These are phyloP conservation scores for Anser cygnoides DNA, from an alignment of 2,113 vertebrate genomes.

Conservation along the genomic window DNA sequence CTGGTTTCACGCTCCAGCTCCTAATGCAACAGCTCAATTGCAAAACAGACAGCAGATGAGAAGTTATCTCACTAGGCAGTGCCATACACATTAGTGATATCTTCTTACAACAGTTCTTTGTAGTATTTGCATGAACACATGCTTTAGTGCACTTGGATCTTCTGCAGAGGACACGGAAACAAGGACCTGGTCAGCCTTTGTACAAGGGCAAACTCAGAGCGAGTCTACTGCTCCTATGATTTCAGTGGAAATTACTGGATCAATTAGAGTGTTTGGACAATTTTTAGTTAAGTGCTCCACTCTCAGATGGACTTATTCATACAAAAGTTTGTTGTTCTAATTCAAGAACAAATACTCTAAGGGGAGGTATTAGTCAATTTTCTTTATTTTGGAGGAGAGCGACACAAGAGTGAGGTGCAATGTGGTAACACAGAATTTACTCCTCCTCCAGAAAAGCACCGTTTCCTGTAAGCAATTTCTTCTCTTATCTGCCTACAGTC, in stretches of 20 bases:
- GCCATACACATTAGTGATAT: not conserved
- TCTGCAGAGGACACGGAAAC: not conserved
- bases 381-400: too few relatives aligned
- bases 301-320: not conserved
- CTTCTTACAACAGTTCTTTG: not conserved
- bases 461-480: not conserved
- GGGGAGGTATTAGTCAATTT: not conserved
- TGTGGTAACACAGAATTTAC: not conserved
- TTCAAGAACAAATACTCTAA: not conserved
- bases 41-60: not conserved
- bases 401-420: too few relatives aligned
- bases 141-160: not conserved
- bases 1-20: not conserved
- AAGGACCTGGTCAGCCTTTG: not conserved
- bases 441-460: not conserved
- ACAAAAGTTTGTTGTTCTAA: not conserved
- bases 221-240: not conserved
- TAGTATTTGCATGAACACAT: not conserved
- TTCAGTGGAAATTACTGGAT: not conserved
- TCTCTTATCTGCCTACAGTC: not conserved
- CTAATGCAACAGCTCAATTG: not conserved
- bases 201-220: not conserved
- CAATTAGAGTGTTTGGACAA: too few relatives aligned
- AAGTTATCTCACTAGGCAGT: not conserved
- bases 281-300: too few relatives aligned